Evolutionary conservation across 1,140 invertebrate species (phyloP), one percentile per base, ranked within the genome.

Genomic region (Stenopsyche tienmushanensis): DNA sequence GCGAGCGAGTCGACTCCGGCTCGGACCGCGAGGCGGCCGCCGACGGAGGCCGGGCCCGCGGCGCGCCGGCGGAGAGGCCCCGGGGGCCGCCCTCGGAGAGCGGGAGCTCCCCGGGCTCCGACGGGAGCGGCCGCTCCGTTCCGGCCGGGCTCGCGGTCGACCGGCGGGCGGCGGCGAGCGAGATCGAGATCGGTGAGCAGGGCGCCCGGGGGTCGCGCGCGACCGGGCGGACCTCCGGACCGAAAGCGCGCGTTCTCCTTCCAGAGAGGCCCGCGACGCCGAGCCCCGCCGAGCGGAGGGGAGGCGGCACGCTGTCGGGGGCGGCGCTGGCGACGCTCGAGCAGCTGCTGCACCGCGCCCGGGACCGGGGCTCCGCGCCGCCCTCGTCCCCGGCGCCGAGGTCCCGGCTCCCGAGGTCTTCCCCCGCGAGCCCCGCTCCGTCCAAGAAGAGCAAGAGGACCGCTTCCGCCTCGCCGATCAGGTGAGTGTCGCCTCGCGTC

Each of bases 391-490:
- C 85, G 0, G 79, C 82, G 41, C 78, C 77, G 0, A 39, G 62
- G 1, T 75, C 79, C 20, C 82, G 88, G 69, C 74, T 89, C 47
- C 88, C 88, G 5, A 83, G 89, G 70, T 87, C 86, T 72, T 88
- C 86, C 1, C 87, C 88, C 0, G 83, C 86, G 26, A 89, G 87
- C 63, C 88, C 89, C 44, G 85, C 88, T 3, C 84, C 87, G 10
- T 85, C 84, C 47, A 88, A 89, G 75, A 84, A 88, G 80, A 80
- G 84, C 34, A 87, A 89, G 72, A 80, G 89, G 54, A 88, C 90
- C 58, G 89, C 89, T 39, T 91, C 89, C 5, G 88, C 88, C 1
- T 92, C 90, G 9, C 90, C 90, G 8, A 91, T 92, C 69, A 81
- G 90, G 73, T 79, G 69, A n/a, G n/a, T n/a, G n/a, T n/a, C n/a